Evolutionary conservation across 2,797 vertebrate genomes (phyloP), one percentile per base, ranked within the genome.

Genomic region (Galaxias olidus): DNA sequence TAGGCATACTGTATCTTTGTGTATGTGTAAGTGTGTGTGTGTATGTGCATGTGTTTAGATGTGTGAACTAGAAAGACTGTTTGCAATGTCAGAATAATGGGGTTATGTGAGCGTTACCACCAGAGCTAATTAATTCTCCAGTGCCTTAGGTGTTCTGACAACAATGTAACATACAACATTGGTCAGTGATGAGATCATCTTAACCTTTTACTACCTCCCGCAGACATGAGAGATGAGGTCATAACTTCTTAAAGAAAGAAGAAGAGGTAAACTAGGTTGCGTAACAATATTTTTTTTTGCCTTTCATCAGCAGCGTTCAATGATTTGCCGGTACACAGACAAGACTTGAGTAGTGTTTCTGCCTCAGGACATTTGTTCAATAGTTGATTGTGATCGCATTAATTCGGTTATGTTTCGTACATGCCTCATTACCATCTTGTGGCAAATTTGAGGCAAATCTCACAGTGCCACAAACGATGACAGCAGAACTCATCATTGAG

Each of bases 401-500:
- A 30, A 30, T 30, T 30, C 30, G 6, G 6, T 30, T 30, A n/a
- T n/a, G n/a, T 30, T 30, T 30, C 6, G 2, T 30, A 30, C 30
- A 30, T 30, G 30, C 30, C 30, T 30, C 30, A 6, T 30, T 30
- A 30, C 30, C 30, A 30, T 6, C 30, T 30, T 30, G 30, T 2
- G 30, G 30, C 2, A 2, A 30, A 30, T 30, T 30, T 30, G 30
- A 3, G 6, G 6, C 30, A 30, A 30, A 30, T 30, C 30, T 30
- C 30, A 30, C 3, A 3, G 6, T 30, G 30, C 6, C 30, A 30
- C 30, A 20, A 17, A 10, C 20, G 19, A 54, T 70, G 20, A 63
- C 85, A 91, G 90, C 86, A 85, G 89, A 77, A 51, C 10, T 58
- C 69, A 84, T 73, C 73, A 42, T 81, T 80, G 82, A 83, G 79